These are phyloP conservation scores for Vireo altiloquus DNA, from an alignment of 2,113 vertebrate genomes.

Conservation along the genomic window DNA sequence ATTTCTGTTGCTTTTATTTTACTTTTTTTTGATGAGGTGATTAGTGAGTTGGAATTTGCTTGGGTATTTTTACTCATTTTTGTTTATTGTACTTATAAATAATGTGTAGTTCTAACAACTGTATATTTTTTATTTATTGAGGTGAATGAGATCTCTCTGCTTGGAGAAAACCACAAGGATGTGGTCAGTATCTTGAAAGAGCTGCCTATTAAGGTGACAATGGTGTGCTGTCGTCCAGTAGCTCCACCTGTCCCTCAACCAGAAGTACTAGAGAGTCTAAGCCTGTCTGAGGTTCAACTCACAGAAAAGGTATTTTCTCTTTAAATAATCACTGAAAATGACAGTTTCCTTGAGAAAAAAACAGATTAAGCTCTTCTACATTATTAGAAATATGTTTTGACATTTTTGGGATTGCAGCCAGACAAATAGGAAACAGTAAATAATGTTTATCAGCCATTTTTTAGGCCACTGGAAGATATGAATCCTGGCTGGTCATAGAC, in stretches of 20 bases:
- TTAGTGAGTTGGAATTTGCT: background rate
- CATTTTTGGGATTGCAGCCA: background rate
- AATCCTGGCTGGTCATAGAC: background rate
- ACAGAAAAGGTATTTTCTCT: constrained; percentile 68
- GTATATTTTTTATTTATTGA: constrained; percentile 43
- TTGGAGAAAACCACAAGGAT: constrained; percentile 91
- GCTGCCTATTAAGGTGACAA: constrained; percentile 84
- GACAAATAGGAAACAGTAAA: background rate
- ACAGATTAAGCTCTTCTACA: accelerated
- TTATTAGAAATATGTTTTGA: background rate
- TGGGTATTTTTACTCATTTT: background rate
- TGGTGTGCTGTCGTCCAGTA: constrained; percentile 88
- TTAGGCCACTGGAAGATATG: background rate
- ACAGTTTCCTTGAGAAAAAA: background rate
- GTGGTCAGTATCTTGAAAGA: constrained; percentile 93
- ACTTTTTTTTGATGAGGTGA: background rate
- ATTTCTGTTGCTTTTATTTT: background rate
- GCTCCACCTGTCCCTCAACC: constrained; percentile 57
- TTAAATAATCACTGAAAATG: background rate
- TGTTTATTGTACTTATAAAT: background rate
- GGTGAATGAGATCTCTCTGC: constrained; percentile 91
- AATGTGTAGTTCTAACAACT: background rate
- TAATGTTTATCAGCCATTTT: background rate
- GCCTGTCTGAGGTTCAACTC: constrained; percentile 59
- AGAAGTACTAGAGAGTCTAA: constrained; percentile 61